A percentile compares a stretch with the other conserved stretches of the same genome.
Conservation (phyloP, 2,888 invertebrate genomes). For the Lycocerus yunnanus region DNA sequence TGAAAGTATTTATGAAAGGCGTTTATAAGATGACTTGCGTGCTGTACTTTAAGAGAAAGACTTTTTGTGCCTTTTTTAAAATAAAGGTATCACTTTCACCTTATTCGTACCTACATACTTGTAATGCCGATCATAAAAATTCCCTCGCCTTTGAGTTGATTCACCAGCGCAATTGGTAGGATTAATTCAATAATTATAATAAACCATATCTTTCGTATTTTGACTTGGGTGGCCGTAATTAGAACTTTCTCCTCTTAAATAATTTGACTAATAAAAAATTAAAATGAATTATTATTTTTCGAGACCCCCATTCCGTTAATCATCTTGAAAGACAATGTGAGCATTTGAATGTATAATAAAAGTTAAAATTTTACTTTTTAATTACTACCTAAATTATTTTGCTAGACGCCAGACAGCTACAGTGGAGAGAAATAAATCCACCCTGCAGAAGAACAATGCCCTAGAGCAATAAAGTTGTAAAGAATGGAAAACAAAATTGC, state of each 20-base stretch:
- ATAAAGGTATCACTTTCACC: neutral
- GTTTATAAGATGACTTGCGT: neutral
- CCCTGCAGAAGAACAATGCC: neutral
- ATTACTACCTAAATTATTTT: neutral
- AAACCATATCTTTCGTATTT: neutral
- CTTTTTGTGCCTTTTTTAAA: neutral
- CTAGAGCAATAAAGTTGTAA: neutral
- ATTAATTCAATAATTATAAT: neutral
- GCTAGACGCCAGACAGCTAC: neutral
- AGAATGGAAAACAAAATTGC: neutral
- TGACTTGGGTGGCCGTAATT: neutral
- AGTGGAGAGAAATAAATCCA: neutral
- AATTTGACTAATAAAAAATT: neutral
- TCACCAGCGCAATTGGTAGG: neutral
- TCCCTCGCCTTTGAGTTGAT: neutral
- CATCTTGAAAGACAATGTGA: neutral
- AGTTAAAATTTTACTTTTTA: neutral
- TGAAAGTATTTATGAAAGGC: conserved; percentile 1
- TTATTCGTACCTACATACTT: neutral
- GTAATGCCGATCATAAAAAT: neutral
- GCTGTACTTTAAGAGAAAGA: neutral
- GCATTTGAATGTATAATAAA: neutral
- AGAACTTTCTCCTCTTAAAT: neutral
- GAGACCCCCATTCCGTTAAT: neutral
- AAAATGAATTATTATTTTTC: neutral